Percentiles rank a stretch among this genome's conserved stretches.
phyloP scores from a whole-genome alignment of 37 sponge, comb jelly and placozoan genomes.

The Axinella damicornis region DNA sequence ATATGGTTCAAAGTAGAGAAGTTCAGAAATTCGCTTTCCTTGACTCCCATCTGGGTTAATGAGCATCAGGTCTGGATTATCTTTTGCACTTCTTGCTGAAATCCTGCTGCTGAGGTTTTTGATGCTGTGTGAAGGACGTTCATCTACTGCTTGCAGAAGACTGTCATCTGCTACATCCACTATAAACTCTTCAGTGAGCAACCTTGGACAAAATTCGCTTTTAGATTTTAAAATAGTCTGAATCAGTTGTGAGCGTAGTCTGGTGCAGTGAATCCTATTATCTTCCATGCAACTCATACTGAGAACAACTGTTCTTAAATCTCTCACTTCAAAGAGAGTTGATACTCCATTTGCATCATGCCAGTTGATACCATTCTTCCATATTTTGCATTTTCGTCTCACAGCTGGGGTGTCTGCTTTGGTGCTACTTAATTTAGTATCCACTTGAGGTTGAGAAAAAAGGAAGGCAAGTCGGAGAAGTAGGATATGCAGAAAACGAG shows the following conservation, averaged over 20 bases:
- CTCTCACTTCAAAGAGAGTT: slow-evolving; percentile 11
- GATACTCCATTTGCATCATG: slow-evolving; percentile 2
- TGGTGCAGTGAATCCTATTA: slow-evolving; percentile 1
- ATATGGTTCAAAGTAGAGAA: slow-evolving; percentile 37
- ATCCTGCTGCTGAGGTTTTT: no score
- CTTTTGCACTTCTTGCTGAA: no score
- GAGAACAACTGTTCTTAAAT: neutral
- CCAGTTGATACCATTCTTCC: slow-evolving; percentile 37
- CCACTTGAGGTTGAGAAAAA: neutral
- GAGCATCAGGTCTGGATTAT: no score
- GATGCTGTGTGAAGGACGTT: no score
- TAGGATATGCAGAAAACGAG: slow-evolving; percentile 25
- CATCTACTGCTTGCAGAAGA: no score
- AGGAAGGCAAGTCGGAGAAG: slow-evolving; percentile 22
- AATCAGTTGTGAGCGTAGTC: slow-evolving; percentile 1
- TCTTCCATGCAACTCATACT: slow-evolving; percentile 6
- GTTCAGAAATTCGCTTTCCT: neutral
- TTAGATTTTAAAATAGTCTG: neutral
- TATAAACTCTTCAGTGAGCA: neutral
- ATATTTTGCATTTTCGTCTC: neutral
- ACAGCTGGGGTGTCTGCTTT: neutral
- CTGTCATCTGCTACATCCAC: neutral
- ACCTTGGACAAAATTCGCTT: neutral
- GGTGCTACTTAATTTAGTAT: neutral
- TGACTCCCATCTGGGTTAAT: neutral